Base-by-base conservation (phyloP, 1,140 invertebrate genomes). In the Oedothorax gibbosus region DNA sequence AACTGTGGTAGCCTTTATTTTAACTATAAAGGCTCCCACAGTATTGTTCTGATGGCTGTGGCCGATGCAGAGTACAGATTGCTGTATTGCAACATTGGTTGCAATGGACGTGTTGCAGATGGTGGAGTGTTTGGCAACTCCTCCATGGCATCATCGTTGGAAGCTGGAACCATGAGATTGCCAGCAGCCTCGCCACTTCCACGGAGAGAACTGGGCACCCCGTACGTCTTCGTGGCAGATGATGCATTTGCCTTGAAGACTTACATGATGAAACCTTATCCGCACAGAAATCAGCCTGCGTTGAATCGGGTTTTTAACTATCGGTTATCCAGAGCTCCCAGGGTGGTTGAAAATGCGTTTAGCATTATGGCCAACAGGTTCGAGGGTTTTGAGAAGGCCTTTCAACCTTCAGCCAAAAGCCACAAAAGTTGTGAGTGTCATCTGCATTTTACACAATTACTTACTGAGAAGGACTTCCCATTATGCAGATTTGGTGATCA, bases 201-300 rank as follows among this genome's bases (percentile, higher is more conserved):
- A 10, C 9, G 9, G 9, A 57, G 56, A 57, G 15, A 57, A 10
- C 15, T 57, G 56, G 9, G 9, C 15, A 9, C 15, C 15, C 56
- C 56, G 15, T 57, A 57, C 15, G 56, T 57, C 9, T 15, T 57
- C 9, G 9, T 57, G 56, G 9, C 15, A 10, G 56, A 57, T 57
- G 56, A 9, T 15, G 56, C 15, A 10, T 57, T 57, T 57, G 9
- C 56, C 56, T 57, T 57, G 56, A 9, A 15, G 15, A 9, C 56
- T 10, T 15, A 57, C 15, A 57, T 57, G 9, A 57, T 57, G 56
- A 57, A 57, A 57, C 56, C 56, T 57, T 57, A 88, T 88, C 85
- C 86, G 20, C 87, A 87, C 57, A 87, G 87, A 56, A 86, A 88
- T n/a, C n/a, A n/a, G n/a, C n/a, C n/a, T n/a, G n/a, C n/a, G n/a